phyloP scores from a whole-genome alignment of 2,113 vertebrate genomes.

The Acanthisitta chloris region DNA sequence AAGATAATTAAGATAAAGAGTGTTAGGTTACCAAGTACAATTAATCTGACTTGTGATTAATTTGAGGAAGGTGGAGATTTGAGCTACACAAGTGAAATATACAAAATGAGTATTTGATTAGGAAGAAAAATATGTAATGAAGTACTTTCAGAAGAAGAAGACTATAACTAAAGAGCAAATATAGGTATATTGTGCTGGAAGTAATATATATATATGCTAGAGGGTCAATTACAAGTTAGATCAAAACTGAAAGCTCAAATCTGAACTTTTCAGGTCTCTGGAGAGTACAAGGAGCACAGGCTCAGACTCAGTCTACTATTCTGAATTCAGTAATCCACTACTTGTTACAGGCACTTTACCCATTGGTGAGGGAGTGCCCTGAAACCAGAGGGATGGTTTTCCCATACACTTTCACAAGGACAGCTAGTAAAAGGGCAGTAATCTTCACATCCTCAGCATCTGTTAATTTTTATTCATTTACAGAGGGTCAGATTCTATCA shows the following conservation, averaged over 20 bases:
- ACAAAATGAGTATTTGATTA: slow-evolving; percentile 42
- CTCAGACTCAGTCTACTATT: not conserved
- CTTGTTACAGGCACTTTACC: not conserved
- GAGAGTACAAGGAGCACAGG: not conserved
- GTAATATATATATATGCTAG: not conserved
- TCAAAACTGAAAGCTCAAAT: not conserved
- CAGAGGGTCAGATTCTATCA: not conserved
- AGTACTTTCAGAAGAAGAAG: slow-evolving; percentile 15
- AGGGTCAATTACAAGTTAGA: not conserved
- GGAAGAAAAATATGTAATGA: not conserved
- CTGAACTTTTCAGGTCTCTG: not conserved
- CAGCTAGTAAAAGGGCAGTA: not conserved
- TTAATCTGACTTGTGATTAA: slow-evolving; percentile 23
- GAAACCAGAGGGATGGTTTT: not conserved
- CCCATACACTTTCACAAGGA: not conserved
- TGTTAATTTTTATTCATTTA: not conserved
- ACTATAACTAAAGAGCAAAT: not conserved
- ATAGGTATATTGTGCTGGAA: not conserved
- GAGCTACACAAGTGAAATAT: not conserved
- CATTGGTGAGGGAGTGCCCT: not conserved
- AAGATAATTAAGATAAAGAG: slow-evolving; percentile 32
- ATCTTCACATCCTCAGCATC: not conserved
- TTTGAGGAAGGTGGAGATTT: not conserved
- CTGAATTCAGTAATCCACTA: not conserved
- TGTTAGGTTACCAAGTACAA: slow-evolving; percentile 2